A percentile compares a stretch with the other conserved stretches of the same genome.
Evolutionary conservation across 2,797 vertebrate species (phyloP).

Genomic region (Chromobotia macracanthus): DNA sequence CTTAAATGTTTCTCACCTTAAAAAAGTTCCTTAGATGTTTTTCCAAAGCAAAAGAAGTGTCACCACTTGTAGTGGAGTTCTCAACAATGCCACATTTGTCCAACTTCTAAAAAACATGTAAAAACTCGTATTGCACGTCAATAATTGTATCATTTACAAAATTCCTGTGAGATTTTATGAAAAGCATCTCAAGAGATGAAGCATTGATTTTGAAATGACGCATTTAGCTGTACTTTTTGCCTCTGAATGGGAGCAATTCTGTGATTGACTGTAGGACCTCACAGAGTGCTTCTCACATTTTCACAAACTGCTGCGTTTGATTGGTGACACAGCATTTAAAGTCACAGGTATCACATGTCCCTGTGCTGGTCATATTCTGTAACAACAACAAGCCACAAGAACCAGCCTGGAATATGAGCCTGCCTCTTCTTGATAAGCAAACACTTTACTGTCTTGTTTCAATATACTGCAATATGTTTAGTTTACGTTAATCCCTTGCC

Average conservation of each 20-base stretch:
- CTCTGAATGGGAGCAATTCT: not conserved
- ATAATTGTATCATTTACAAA: no score
- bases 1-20: no score
- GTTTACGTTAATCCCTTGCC: conserved; percentile 4
- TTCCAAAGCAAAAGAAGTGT: no score
- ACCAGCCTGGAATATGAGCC: conserved; percentile 32
- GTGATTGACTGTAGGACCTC: conserved; percentile 17
- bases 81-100: no score
- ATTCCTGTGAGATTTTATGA: no score
- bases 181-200: no score
- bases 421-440: conserved; percentile 31
- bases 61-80: no score
- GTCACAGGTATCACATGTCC: conserved; percentile 33
- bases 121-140: no score
- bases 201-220: no score
- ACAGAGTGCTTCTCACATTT: conserved; percentile 38
- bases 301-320: conserved; percentile 16
- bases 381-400: conserved; percentile 46
- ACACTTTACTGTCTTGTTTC: conserved; percentile 23
- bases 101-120: no score
- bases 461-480: conserved; percentile 27
- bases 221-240: no score
- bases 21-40: no score
- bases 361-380: conserved; percentile 18
- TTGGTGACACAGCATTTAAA: conserved; percentile 42